Conservation (phyloP, 2,888 invertebrate species). For the Rotaria macrura region DNA sequence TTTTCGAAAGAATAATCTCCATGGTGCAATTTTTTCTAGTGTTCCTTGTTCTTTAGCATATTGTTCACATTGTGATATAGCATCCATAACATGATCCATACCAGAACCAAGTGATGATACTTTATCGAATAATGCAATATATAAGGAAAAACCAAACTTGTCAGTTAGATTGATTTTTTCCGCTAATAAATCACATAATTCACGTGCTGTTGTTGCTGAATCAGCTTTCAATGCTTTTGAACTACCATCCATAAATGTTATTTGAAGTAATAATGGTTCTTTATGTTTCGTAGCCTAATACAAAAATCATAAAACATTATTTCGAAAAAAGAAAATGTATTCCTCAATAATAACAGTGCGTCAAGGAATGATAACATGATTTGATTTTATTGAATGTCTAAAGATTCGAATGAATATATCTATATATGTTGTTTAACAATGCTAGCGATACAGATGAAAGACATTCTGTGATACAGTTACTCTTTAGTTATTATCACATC, state of each 20-base stretch:
- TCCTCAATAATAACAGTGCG: too few species aligned
- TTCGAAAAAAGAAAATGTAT: too few species aligned
- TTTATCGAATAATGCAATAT: conserved; percentile 95
- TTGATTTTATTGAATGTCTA: too few species aligned
- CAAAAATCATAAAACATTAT: too few species aligned
- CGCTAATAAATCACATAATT: conserved; percentile 86
- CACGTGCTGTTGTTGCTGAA: conserved; percentile 90
- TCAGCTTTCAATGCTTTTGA: conserved; percentile 90
- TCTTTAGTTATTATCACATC: too few species aligned
- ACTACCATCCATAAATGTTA: conserved; percentile 96
- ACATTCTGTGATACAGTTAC: too few species aligned
- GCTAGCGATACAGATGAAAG: too few species aligned
- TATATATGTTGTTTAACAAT: too few species aligned
- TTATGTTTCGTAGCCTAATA: conserved; percentile 80
- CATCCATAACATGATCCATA: conserved; percentile 98
- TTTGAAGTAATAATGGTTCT: conserved; percentile 92
- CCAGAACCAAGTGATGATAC: conserved; percentile 90
- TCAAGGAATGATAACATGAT: too few species aligned
- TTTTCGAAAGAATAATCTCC: conserved; percentile 83
- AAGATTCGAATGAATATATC: too few species aligned
- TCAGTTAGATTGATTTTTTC: conserved; percentile 88
- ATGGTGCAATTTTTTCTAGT: conserved; percentile 91
- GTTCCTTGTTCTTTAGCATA: conserved; percentile 98
- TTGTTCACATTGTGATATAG: conserved; percentile 97
- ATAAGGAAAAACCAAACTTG: conserved; percentile 94